A percentile compares a stretch with the other conserved stretches of the same genome.
phyloP scores from a whole-genome alignment of 2,888 invertebrate genomes.

The Tupiocoris notatus region DNA sequence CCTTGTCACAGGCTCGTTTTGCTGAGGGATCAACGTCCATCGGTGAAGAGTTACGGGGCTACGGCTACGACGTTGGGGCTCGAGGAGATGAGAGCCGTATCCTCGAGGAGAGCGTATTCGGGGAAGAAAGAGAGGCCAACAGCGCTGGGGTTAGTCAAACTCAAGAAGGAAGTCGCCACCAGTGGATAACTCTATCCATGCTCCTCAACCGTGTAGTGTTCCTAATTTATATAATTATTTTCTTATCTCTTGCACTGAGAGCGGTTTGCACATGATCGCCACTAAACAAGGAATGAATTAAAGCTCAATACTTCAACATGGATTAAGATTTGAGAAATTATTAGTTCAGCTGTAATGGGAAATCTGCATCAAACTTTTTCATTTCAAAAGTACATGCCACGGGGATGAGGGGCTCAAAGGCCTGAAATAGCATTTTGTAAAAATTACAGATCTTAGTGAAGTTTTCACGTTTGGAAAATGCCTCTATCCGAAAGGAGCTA shows the following conservation, averaged over 20 bases:
- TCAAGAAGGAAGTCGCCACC: neutral
- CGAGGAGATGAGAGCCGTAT: conserved; percentile 17
- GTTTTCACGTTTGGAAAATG: no score
- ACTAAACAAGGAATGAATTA: no score
- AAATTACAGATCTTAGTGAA: no score
- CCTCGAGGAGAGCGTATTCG: neutral
- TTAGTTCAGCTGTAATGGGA: no score
- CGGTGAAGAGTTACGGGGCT: conserved; percentile 42
- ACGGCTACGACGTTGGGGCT: conserved; percentile 29
- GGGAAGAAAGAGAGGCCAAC: neutral
- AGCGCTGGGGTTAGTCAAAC: neutral
- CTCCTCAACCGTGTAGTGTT: conserved; percentile 65
- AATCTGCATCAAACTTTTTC: no score
- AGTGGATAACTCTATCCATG: conserved; percentile 64
- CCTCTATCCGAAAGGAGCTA: no score
- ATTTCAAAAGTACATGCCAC: no score
- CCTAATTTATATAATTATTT: conserved; percentile 59
- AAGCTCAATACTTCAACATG: no score
- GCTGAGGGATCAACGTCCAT: neutral
- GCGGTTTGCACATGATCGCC: conserved; percentile 12
- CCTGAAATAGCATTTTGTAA: no score
- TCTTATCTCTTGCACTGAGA: conserved; percentile 51
- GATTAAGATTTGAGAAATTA: no score
- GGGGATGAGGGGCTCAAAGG: no score
- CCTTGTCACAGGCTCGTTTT: neutral